A percentile compares a stretch with the other conserved stretches of the same genome.
Evolutionary conservation across 2,113 vertebrate species (phyloP).

Genomic region (Phrynosoma platyrhinos): DNA sequence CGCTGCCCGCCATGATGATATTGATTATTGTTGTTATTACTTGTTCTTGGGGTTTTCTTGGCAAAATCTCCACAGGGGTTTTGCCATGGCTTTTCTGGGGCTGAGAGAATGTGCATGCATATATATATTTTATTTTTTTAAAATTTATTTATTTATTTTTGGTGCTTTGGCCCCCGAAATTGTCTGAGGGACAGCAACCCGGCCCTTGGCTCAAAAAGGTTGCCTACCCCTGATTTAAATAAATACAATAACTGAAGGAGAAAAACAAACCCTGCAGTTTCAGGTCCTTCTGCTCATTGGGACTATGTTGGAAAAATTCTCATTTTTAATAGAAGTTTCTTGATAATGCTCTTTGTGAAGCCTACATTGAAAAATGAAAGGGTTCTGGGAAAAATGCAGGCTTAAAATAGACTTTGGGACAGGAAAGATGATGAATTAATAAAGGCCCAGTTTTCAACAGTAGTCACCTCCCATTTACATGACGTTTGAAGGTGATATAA

Average conservation of each 20-base stretch:
- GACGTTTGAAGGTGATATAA: background rate
- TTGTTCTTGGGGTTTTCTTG: too few species aligned
- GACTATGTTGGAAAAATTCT: slow-evolving; percentile 58
- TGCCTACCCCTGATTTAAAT: too few species aligned
- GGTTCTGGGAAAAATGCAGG: background rate
- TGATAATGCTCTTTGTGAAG: slow-evolving; percentile 29
- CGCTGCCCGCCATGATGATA: too few species aligned
- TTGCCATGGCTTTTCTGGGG: too few species aligned
- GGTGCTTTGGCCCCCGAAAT: too few species aligned
- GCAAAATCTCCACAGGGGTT: too few species aligned
- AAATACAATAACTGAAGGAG: slow-evolving; percentile 39
- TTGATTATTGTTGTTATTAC: too few species aligned
- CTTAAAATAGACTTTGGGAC: background rate
- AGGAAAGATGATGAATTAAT: background rate
- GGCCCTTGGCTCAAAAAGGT: too few species aligned
- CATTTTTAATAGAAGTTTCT: slow-evolving; percentile 52
- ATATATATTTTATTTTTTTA: too few species aligned
- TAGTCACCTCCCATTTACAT: background rate
- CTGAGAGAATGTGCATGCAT: too few species aligned
- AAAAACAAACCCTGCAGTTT: slow-evolving; percentile 46
- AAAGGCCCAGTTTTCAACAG: background rate
- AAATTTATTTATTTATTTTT: too few species aligned
- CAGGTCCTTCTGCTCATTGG: slow-evolving; percentile 47
- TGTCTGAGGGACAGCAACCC: too few species aligned
- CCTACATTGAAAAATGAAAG: slow-evolving; percentile 37